phyloP scores from a whole-genome alignment of 2,797 vertebrate genomes.

The Poliocrania exsul region DNA sequence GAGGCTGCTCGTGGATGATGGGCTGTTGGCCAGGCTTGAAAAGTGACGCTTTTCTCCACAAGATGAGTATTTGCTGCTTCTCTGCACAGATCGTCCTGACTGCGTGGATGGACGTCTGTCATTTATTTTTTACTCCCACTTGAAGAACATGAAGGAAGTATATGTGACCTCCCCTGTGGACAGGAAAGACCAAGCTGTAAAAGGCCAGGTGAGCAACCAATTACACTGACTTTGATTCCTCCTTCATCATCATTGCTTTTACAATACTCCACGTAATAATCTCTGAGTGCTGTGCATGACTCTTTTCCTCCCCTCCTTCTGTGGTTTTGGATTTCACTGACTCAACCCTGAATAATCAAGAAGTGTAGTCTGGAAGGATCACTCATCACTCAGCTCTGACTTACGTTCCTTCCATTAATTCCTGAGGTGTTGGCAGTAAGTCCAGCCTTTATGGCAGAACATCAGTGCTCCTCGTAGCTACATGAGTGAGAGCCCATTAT shows the following conservation, averaged over 20 bases:
- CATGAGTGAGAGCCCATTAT: background rate
- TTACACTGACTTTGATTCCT: background rate
- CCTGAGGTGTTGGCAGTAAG: background rate
- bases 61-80: background rate
- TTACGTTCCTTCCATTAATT: background rate
- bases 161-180: conserved; percentile 84
- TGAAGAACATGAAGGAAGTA: conserved; percentile 96
- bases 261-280: background rate
- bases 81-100: conserved; percentile 89
- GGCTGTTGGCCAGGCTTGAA: background rate
- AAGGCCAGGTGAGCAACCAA: conserved; percentile 88
- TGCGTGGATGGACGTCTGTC: conserved; percentile 87
- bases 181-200: conserved; percentile 80
- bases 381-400: background rate
- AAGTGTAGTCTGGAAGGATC: background rate
- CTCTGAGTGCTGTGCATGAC: background rate
- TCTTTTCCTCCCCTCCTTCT: background rate
- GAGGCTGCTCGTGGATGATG: background rate
- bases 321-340: background rate
- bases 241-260: background rate
- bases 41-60: background rate
- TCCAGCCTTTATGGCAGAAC: background rate
- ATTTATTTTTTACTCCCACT: conserved; percentile 92
- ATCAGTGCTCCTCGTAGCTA: background rate
- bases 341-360: background rate